These are phyloP conservation scores for Gallinago solitaria DNA, from an alignment of 2,797 vertebrate species.

Conservation along the genomic window DNA sequence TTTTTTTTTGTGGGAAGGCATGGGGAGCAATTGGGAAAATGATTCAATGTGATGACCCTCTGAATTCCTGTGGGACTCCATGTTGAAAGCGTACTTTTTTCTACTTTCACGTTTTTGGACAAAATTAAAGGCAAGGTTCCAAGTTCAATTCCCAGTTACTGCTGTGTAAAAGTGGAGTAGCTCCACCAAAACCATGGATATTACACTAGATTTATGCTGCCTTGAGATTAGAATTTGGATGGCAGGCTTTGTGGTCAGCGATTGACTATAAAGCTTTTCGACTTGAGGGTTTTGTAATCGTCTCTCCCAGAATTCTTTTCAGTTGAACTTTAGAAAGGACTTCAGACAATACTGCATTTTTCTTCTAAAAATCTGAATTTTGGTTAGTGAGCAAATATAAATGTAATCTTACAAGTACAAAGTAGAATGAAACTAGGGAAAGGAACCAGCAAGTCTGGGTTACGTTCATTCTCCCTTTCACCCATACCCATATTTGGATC, in stretches of 20 bases:
- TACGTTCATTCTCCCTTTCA: background rate
- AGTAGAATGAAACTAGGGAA: background rate
- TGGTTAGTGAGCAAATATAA: background rate
- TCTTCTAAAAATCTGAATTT: background rate
- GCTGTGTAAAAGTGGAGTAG: background rate
- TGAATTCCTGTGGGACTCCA: background rate
- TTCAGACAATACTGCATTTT: background rate
- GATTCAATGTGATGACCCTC: background rate
- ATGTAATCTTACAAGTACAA: background rate
- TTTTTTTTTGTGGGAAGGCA: background rate
- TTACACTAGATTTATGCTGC: conserved; percentile 13
- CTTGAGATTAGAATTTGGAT: background rate
- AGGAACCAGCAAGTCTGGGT: background rate
- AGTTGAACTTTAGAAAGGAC: background rate
- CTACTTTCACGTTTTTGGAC: background rate
- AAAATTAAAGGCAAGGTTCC: background rate
- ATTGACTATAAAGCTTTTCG: background rate
- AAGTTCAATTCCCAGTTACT: background rate
- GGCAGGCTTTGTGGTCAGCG: background rate
- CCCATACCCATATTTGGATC: background rate
- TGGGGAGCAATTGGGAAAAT: background rate
- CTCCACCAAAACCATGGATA: background rate
- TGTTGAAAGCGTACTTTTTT: background rate
- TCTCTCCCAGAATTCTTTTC: background rate
- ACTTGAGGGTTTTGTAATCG: background rate